Conservation (phyloP, 2,888 invertebrate species). For the Hedychridium roseum region DNA sequence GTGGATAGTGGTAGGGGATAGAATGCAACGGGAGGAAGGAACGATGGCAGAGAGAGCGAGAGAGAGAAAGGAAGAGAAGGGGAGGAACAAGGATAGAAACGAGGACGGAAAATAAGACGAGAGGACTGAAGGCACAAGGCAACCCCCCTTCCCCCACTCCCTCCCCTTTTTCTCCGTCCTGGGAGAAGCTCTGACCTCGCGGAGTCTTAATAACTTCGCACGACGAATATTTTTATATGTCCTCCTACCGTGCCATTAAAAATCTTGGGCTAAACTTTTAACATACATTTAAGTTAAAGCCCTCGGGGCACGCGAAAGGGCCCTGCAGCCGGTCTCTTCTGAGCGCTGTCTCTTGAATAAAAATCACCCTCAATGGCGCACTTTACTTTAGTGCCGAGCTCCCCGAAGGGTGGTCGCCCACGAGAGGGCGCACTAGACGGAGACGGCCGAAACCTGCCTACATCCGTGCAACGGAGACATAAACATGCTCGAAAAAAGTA, state of each 20-base stretch:
- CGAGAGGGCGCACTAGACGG: conserved; percentile 33
- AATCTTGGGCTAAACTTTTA: conserved; percentile 59
- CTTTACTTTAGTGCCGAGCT: conserved; percentile 53
- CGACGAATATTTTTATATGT: conserved; percentile 56
- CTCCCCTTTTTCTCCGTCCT: background rate
- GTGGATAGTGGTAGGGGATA: conserved; percentile 5
- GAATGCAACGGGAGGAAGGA: too few species aligned
- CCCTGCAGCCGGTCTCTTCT: conserved; percentile 31
- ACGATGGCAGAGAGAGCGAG: conserved; percentile 5
- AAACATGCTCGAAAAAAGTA: too few species aligned
- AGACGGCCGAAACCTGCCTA: conserved; percentile 30
- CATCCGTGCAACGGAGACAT: too few species aligned
- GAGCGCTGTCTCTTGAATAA: conserved; percentile 61
- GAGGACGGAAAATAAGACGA: background rate
- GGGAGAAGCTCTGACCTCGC: conserved; percentile 45
- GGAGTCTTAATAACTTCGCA: conserved; percentile 53
- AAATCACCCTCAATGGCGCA: conserved; percentile 60
- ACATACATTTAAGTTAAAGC: conserved; percentile 60
- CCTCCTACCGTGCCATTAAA: conserved; percentile 54
- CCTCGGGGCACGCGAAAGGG: conserved; percentile 31
- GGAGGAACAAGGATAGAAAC: conserved; percentile 2
- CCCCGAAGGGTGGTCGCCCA: conserved; percentile 41
- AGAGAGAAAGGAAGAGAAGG: conserved; percentile 13
- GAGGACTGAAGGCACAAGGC: too few species aligned
- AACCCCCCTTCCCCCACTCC: background rate